Base-by-base conservation (phyloP, 2,797 vertebrate species). In the Anniella stebbinsi region DNA sequence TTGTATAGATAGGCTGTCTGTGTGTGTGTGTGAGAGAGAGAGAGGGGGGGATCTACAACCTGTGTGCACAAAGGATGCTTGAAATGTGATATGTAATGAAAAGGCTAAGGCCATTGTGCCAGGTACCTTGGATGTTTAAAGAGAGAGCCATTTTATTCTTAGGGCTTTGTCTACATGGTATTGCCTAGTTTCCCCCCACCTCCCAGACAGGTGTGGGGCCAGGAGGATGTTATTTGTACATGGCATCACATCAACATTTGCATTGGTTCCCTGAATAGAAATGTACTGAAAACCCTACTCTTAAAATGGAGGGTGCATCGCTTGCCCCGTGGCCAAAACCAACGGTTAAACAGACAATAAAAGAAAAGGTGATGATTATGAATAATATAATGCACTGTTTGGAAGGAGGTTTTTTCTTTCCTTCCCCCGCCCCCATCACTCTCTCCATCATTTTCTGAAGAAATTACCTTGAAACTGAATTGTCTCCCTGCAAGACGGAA, bases 381-480 rank as follows among this genome's bases (percentile, higher is more conserved):
- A 88, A 75, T 87, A 87, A 80, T 87, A 80, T 67, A n/a, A 45
- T 67, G 41, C 8, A 67, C n/a, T 23, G 48, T 28, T 84, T 54
- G 33, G 72, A 75, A 89, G 77, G 7, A 17, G 30, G 9, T 25
- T 30, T n/a, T 54, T 41, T 33, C 70, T 88, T n/a, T 45, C 51
- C 36, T 33, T n/a, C 7, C 33, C 5, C 33, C 13, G 3, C 25
- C 45, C 86, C 33, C 45, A 4, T n/a, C 11, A 18, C 12, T 18
- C 30, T 51, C 15, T 41, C 41, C 33, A 25, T 41, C 17, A 4
- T 73, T 76, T 90, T 76, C 85, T 90, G 85, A 28, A 87, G 85
- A 81, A 90, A 90, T 87, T 82, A 75, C 67, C 69, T 67, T 87
- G 84, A 87, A 90, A 81, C 84, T 12, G 67, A 45, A 81, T 86